phyloP scores from a whole-genome alignment of 2,888 invertebrate genomes.

The Mylabris sibirica region DNA sequence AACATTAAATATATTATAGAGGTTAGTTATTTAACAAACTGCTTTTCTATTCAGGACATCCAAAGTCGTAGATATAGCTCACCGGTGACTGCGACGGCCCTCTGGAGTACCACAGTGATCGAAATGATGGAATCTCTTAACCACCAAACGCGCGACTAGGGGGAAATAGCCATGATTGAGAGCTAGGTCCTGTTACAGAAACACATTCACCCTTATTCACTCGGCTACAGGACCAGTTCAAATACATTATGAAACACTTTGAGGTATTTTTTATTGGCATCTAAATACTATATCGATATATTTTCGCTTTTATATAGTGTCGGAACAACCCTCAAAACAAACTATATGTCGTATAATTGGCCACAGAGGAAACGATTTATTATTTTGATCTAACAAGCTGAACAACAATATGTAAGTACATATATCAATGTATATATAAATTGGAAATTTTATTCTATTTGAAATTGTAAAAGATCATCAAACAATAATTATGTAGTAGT shows the following conservation, averaged over 20 bases:
- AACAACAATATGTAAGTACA: too few species aligned
- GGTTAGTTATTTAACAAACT: constrained; percentile 38
- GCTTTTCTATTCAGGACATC: constrained; percentile 55
- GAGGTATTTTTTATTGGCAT: constrained; percentile 62
- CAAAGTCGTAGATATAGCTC: constrained; percentile 58
- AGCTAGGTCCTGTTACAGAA: constrained; percentile 43
- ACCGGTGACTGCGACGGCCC: constrained; percentile 60
- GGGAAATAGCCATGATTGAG: constrained; percentile 64
- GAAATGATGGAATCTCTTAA: constrained; percentile 64
- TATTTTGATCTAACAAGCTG: neutral
- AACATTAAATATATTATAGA: constrained; percentile 8
- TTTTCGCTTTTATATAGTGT: constrained; percentile 50
- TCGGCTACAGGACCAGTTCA: constrained; percentile 45
- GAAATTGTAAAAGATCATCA: too few species aligned
- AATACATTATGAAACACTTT: constrained; percentile 62
- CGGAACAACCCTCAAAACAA: constrained; percentile 41
- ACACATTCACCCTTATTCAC: constrained; percentile 39
- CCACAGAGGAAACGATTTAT: constrained; percentile 21
- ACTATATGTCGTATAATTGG: constrained; percentile 31
- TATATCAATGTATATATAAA: too few species aligned
- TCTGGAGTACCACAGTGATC: constrained; percentile 62
- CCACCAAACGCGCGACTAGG: constrained; percentile 62
- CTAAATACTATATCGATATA: constrained; percentile 62
- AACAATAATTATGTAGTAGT: neutral
- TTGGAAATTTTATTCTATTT: too few species aligned